phyloP scores from a whole-genome alignment of 2,888 invertebrate genomes.

The Odontomyia ornata region DNA sequence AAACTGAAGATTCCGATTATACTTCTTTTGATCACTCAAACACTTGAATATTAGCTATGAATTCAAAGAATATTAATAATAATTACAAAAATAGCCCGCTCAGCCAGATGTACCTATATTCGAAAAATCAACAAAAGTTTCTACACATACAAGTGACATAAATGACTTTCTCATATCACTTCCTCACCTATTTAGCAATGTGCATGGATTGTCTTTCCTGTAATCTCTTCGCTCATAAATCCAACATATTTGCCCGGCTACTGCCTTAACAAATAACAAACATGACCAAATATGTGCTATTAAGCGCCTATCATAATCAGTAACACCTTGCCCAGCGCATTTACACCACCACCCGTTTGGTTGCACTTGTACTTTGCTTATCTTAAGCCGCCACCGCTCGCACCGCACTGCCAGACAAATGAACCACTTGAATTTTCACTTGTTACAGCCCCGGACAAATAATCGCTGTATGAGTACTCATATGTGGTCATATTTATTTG shows the following conservation, averaged over 20 bases:
- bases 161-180: too few species aligned
- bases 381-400: background rate
- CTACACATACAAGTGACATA: too few species aligned
- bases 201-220: background rate
- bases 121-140: too few species aligned
- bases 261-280: background rate
- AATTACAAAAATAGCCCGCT: too few species aligned
- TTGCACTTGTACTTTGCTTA: background rate
- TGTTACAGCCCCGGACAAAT: slow-evolving; percentile 21
- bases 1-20: too few species aligned
- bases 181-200: too few species aligned
- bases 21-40: too few species aligned
- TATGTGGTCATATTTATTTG: background rate
- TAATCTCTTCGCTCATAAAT: background rate
- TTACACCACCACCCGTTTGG: background rate
- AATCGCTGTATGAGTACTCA: background rate
- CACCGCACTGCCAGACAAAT: too few species aligned
- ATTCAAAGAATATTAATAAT: too few species aligned
- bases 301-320: slow-evolving; percentile 20
- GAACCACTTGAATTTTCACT: slow-evolving; percentile 12
- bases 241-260: background rate
- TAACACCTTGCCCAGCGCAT: slow-evolving; percentile 20
- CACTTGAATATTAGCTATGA: too few species aligned
- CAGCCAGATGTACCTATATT: too few species aligned
- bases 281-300: background rate